Base-by-base conservation (phyloP, 2,888 invertebrate species). In the Clepsis dumicolana region DNA sequence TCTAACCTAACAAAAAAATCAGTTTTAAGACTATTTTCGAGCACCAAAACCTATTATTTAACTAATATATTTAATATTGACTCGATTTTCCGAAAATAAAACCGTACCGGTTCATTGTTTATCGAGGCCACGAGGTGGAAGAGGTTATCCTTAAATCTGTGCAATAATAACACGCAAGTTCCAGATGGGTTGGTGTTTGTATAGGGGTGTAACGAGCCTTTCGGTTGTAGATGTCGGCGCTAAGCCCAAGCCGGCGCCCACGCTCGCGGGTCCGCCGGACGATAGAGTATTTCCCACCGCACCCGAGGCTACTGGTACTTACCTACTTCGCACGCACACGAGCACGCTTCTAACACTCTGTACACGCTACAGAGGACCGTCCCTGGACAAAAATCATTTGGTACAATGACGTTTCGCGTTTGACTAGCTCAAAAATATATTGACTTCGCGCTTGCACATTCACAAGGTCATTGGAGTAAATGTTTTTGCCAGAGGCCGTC, bases 251-350 rank as follows among this genome's bases (percentile, higher is more conserved):
- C 84, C 83, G 79, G 84, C 87, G 50, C 86, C 94, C 80, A 94
- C 95, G 76, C 94, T 95, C 82, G 94, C 96, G 82, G 95, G 96
- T 83, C 95, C 96, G 72, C 87, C 93, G 79, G 94, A 95, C 88
- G 94, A 90, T 84, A 94, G 94, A 89, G 93, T 94, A 86, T 96
- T 96, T 89, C 94, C 94, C 89, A 94, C 94, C 80, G 94, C 95
- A 88, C 95, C 96, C 83, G 95, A 95, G 86, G 95, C 96, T 92
- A 94, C 95, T 90, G 96, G 96, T 96, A 96, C 82, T 78, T 74
- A 82, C 75, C 75, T 73, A 81, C 79, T 76, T 76, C 75, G 80
- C 82, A 82, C 79, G 72, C 66, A 50, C 64, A 54, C 16, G 65
- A 64, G 70, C 68, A 72, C 68, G 60, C 62, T 62, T 48, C 67